Evolutionary conservation across 2,888 invertebrate genomes (phyloP).

Genomic region (Anoplius nigerrimus): DNA sequence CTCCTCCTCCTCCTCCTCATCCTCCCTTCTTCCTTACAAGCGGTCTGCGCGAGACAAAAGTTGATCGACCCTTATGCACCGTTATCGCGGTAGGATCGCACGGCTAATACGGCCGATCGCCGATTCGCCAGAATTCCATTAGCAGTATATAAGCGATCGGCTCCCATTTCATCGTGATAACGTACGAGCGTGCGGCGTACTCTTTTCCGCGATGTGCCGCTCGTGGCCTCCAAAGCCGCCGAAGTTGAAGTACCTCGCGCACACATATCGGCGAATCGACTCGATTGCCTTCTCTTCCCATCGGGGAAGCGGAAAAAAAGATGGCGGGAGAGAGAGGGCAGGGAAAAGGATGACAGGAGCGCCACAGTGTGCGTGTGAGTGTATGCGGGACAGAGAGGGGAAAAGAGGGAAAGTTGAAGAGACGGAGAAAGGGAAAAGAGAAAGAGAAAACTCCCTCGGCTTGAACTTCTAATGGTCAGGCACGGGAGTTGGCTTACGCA

Average conservation of each 20-base stretch:
- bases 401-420: neutral
- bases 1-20: no score
- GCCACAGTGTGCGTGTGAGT: no score
- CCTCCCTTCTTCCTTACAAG: no score
- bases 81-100: no score
- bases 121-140: constrained; percentile 34
- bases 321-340: constrained; percentile 1
- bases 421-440: neutral
- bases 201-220: constrained; percentile 16
- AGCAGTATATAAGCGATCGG: constrained; percentile 39
- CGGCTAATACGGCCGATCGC: constrained; percentile 6
- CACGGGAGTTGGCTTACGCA: constrained; percentile 49
- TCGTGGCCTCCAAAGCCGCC: constrained; percentile 4
- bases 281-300: constrained; percentile 38
- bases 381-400: neutral
- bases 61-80: no score
- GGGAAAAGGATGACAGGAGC: neutral
- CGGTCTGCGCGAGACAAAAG: no score
- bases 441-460: constrained; percentile 23
- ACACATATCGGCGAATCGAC: constrained; percentile 30
- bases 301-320: neutral
- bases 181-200: constrained; percentile 8
- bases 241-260: constrained; percentile 24
- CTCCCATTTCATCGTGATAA: constrained; percentile 40
- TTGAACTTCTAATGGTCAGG: constrained; percentile 53